phyloP scores from a whole-genome alignment of 2,888 invertebrate species.

The Drosophila anomalata region DNA sequence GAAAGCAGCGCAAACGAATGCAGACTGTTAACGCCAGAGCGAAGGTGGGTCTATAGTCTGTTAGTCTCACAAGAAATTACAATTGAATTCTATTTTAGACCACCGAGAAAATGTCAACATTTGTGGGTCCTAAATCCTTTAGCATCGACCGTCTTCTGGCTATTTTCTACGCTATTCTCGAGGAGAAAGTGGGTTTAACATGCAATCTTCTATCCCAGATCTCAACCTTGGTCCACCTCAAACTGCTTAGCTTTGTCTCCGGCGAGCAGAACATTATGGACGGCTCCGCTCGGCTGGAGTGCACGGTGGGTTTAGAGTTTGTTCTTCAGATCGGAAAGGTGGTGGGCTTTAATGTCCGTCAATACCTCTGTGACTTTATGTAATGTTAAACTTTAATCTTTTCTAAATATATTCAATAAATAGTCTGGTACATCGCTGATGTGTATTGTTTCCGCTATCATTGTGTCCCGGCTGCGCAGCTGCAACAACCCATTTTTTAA shows the following conservation, averaged over 20 bases:
- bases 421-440: slow-evolving; percentile 87
- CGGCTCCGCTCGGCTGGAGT: slow-evolving; percentile 93
- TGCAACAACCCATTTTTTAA: slow-evolving; percentile 89
- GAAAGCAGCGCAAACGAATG: slow-evolving; percentile 88
- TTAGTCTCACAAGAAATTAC: not conserved
- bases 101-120: slow-evolving; percentile 86
- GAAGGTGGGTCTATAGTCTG: slow-evolving; percentile 79
- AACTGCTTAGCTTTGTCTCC: slow-evolving; percentile 89
- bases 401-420: slow-evolving; percentile 85
- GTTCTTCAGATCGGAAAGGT: slow-evolving; percentile 90
- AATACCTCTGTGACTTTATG: slow-evolving; percentile 90
- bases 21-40: slow-evolving; percentile 87
- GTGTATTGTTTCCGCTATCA: slow-evolving; percentile 89
- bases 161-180: slow-evolving; percentile 94
- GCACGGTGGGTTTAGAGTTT: slow-evolving; percentile 92
- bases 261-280: slow-evolving; percentile 88
- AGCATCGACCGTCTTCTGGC: slow-evolving; percentile 92
- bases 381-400: slow-evolving; percentile 54
- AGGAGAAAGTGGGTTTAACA: slow-evolving; percentile 92
- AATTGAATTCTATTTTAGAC: slow-evolving; percentile 67
- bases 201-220: slow-evolving; percentile 95
- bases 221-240: slow-evolving; percentile 92
- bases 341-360: slow-evolving; percentile 90
- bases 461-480: slow-evolving; percentile 87
- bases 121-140: slow-evolving; percentile 93